phyloP scores from a whole-genome alignment of 1,140 invertebrate genomes.

The Drosophila sechellia region DNA sequence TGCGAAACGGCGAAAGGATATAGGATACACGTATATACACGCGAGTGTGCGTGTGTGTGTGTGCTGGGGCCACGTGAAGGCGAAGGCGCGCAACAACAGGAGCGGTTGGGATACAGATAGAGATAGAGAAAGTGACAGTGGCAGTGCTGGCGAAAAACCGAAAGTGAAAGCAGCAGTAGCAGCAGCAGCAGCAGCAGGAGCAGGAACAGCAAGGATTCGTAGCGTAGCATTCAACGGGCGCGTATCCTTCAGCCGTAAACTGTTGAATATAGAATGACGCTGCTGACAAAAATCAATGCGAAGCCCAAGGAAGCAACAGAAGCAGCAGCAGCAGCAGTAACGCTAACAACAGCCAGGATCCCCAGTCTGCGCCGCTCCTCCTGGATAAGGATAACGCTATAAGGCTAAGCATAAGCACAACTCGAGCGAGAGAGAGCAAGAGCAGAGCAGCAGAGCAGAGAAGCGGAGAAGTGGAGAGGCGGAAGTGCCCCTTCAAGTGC shows the following conservation, averaged over 20 bases:
- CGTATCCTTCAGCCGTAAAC: constrained; percentile 55
- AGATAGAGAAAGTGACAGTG: constrained; percentile 40
- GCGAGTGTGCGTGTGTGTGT: constrained; percentile 28
- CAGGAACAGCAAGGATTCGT: background rate
- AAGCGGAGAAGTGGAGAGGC: background rate
- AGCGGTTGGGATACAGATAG: constrained; percentile 31
- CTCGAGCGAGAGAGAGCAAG: background rate
- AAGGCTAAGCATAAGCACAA: constrained; percentile 1
- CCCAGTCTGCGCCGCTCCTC: constrained; percentile 13
- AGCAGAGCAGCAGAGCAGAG: background rate
- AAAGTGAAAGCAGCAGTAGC: constrained; percentile 56
- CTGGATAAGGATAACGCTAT: constrained; percentile 10
- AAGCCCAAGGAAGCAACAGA: constrained; percentile 66
- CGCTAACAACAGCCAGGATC: constrained; percentile 28
- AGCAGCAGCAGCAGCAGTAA: constrained; percentile 42
- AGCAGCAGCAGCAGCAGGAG: background rate
- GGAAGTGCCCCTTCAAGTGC: constrained; percentile 27
- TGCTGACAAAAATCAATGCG: constrained; percentile 81
- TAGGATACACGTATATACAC: constrained; percentile 14
- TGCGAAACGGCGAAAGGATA: constrained; percentile 19
- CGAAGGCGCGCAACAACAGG: constrained; percentile 73
- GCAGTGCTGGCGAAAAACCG: constrained; percentile 40
- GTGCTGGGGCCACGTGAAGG: constrained; percentile 69
- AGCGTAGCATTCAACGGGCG: constrained; percentile 12
- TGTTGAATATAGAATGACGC: constrained; percentile 82